A percentile compares a stretch with the other conserved stretches of the same genome.
Evolutionary conservation across 2,797 vertebrate species (phyloP).

Genomic region (Oophaga sylvatica): DNA sequence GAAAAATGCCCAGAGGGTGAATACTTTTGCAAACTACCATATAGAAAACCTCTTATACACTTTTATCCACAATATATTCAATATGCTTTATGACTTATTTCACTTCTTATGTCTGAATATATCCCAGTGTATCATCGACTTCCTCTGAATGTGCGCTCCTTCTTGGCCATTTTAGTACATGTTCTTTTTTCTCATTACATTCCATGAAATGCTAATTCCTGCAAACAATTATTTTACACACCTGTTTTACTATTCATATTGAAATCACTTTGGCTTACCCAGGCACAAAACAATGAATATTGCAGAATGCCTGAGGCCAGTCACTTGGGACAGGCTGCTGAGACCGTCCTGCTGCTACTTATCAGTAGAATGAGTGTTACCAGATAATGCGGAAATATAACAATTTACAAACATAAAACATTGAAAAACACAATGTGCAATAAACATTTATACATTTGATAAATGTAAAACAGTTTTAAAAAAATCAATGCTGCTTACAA

Average conservation of each 20-base stretch:
- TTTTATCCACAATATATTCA: background rate
- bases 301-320: background rate
- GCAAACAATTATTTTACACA: conserved; percentile 30
- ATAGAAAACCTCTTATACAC: background rate
- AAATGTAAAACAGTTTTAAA: background rate
- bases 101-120: background rate
- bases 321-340: background rate
- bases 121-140: background rate
- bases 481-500: no score
- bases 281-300: background rate
- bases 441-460: background rate
- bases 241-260: conserved; percentile 33
- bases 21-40: background rate
- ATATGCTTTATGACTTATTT: background rate
- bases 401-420: background rate
- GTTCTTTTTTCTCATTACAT: background rate
- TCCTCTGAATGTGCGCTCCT: background rate
- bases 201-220: background rate
- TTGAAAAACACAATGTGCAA: background rate
- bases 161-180: background rate
- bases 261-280: conserved; percentile 12
- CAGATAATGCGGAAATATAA: background rate
- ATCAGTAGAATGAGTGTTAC: background rate
- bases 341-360: conserved; percentile 1
- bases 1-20: background rate